phyloP scores from a whole-genome alignment of 2,797 vertebrate species.

The Hephaestus fuliginosus region DNA sequence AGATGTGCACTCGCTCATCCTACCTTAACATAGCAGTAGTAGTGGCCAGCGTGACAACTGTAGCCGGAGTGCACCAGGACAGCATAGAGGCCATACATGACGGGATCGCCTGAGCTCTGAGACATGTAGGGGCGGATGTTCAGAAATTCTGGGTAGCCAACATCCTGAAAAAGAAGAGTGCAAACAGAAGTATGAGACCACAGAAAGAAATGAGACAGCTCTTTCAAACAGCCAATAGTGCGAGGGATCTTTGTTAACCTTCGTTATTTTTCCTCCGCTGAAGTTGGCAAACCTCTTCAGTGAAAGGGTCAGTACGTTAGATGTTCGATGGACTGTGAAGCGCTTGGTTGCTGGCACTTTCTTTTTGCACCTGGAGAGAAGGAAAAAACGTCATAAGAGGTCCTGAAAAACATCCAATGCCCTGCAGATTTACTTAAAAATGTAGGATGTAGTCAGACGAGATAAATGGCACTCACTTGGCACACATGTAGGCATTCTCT shows the following conservation, averaged over 20 bases:
- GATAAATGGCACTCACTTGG: conserved; percentile 86
- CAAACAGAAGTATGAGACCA: not conserved
- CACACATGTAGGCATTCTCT: conserved; percentile 98
- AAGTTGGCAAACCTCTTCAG: conserved; percentile 96
- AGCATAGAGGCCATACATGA: conserved; percentile 93
- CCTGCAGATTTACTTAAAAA: not conserved
- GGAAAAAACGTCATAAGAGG: not conserved
- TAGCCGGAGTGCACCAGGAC: conserved; percentile 96
- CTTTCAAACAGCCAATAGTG: not conserved
- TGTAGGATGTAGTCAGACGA: not conserved
- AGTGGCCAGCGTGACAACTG: conserved; percentile 96
- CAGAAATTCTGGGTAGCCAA: conserved; percentile 94
- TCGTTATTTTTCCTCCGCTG: conserved; percentile 94
- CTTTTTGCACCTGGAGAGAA: conserved; percentile 91
- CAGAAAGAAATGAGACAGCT: not conserved
- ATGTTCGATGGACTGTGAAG: conserved; percentile 94
- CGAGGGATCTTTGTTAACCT: conserved; percentile 81
- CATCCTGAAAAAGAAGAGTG: conserved; percentile 84
- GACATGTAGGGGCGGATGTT: conserved; percentile 98
- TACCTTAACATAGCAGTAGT: conserved; percentile 97
- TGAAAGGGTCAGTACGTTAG: conserved; percentile 94
- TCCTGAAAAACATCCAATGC: not conserved
- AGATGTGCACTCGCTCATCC: conserved; percentile 2
- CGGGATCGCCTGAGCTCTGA: conserved; percentile 90
- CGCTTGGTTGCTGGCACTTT: conserved; percentile 96